Base-by-base conservation (phyloP, 2,797 vertebrate genomes). In the Pelobates cultripes region DNA sequence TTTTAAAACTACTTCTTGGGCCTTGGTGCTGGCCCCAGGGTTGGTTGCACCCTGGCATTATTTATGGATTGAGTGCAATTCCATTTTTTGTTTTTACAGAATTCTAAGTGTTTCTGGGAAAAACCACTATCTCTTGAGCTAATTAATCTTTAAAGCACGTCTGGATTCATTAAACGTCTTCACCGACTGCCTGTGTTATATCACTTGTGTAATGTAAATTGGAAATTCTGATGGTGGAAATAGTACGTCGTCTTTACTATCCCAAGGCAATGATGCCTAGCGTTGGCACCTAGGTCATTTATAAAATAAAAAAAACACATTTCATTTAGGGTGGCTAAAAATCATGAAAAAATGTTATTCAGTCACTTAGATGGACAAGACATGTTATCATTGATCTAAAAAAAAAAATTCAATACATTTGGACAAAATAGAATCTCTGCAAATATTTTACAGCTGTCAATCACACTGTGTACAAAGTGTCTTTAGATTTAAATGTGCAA, bases 81-180 rank as follows among this genome's bases (percentile, higher is more conserved):
- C 28, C 28, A 28, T 28, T 28, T 28, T 28, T 28, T 28, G 28
- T 1, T 28, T 28, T 28, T 28, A 28, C 10, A 3, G 17, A 64
- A 64, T 64, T 64, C n/a, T 17, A 14, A 2, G 7, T 42, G 41
- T 42, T 13, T 68, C 42, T 51, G 15, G 17, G 5, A 71, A 71
- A 17, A 75, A 28, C 28, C 57, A 60, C 14, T n/a, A 57, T 45
- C 14, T 73, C 72, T 41, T 14, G n/a, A 43, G 55, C 41, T 75
- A 64, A 73, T 61, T 63, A 17, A 64, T 75, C 57, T 75, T 75
- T 75, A 17, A 75, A 43, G 43, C 7, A 60, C 13, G 57, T 75
- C 73, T 75, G 73, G 15, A 45, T 63, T 63, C 57, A 75, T 64
- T 75, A 64, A 64, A 41, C 42, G n/a, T 75, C 57, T 63, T 64